Evolutionary conservation across 2,888 invertebrate genomes (phyloP).

Genomic region (Subacronicta megacephala): DNA sequence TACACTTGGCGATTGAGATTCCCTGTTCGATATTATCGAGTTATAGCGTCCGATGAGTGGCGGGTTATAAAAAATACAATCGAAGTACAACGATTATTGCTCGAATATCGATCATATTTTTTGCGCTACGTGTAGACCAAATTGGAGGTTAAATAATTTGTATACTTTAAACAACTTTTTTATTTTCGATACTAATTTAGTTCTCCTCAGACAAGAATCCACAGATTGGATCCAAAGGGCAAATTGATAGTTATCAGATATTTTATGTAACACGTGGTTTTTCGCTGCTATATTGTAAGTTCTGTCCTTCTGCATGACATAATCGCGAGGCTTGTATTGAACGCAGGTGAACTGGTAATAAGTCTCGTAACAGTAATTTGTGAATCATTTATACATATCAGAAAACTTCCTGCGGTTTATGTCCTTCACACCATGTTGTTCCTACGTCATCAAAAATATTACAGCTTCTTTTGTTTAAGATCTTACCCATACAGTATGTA

Average conservation of each 20-base stretch:
- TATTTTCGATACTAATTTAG: too few species aligned
- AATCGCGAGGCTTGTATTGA: neutral
- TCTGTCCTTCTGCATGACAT: too few species aligned
- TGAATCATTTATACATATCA: slow-evolving; percentile 7
- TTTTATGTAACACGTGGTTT: too few species aligned
- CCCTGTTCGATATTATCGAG: neutral
- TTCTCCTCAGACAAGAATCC: too few species aligned
- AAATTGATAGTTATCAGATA: too few species aligned
- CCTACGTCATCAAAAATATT: slow-evolving; percentile 2
- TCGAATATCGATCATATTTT: slow-evolving; percentile 3
- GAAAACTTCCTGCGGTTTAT: slow-evolving; percentile 3
- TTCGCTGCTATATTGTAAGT: too few species aligned
- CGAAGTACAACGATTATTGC: neutral
- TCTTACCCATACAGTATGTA: too few species aligned
- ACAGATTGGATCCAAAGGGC: too few species aligned
- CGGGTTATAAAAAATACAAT: slow-evolving; percentile 2
- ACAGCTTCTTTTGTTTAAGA: slow-evolving; percentile 5
- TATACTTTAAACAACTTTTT: too few species aligned
- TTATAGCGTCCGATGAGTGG: neutral
- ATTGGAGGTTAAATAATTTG: neutral
- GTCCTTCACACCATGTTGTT: neutral
- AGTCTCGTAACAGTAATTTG: neutral
- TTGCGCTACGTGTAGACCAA: neutral
- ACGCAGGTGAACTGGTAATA: neutral
- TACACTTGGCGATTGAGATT: slow-evolving; percentile 1